Evolutionary conservation across 2,888 invertebrate genomes (phyloP).

Genomic region (Trilocha varians): DNA sequence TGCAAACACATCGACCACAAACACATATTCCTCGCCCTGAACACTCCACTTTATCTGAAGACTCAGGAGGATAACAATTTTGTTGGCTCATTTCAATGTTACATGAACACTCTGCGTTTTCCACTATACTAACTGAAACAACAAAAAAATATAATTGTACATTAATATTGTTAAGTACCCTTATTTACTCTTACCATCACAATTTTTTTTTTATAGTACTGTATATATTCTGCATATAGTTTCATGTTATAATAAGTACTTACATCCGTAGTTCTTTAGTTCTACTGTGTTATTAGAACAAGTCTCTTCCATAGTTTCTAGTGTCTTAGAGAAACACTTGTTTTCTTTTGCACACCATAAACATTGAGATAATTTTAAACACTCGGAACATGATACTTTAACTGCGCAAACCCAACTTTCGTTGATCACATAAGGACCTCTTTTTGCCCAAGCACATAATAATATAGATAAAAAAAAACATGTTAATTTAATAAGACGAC

Average conservation of each 20-base stretch:
- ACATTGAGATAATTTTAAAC: slow-evolving; percentile 49
- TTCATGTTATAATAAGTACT: too few relatives aligned
- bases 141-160: slow-evolving; percentile 1
- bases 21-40: slow-evolving; percentile 48
- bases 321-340: slow-evolving; percentile 45
- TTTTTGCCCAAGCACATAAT: slow-evolving; percentile 6
- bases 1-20: slow-evolving; percentile 55
- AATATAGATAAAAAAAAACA: slow-evolving; percentile 5
- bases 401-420: slow-evolving; percentile 48
- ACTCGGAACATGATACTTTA: slow-evolving; percentile 49
- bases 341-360: slow-evolving; percentile 50
- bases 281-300: slow-evolving; percentile 38
- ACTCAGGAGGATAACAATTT: slow-evolving; percentile 39
- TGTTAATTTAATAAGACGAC: not conserved
- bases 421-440: slow-evolving; percentile 29
- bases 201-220: too few relatives aligned
- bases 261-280: slow-evolving; percentile 39
- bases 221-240: too few relatives aligned
- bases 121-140: slow-evolving; percentile 45
- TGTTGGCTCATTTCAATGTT: slow-evolving; percentile 26
- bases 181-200: too few relatives aligned
- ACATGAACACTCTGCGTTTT: slow-evolving; percentile 54
- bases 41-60: slow-evolving; percentile 34
- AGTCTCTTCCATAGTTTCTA: slow-evolving; percentile 23
- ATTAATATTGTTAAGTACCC: too few relatives aligned